Base-by-base conservation (phyloP, 2,113 vertebrate species). In the Tychaedon coryphoeus region DNA sequence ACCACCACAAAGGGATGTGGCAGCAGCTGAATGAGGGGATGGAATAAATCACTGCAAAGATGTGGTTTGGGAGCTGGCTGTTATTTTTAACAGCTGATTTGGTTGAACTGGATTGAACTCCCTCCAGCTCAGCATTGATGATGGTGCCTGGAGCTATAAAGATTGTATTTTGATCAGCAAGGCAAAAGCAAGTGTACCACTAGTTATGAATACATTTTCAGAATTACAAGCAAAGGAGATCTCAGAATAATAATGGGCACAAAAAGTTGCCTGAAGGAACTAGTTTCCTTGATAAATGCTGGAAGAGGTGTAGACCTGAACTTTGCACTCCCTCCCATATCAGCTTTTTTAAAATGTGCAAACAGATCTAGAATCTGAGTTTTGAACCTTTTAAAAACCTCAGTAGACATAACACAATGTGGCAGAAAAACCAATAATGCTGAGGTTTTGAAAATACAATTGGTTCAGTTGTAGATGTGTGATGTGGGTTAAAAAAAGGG, bases 91-190 rank as follows among this genome's bases (percentile, higher is more conserved):
- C 86, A 90, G 83, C 51, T 19, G 4, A 48, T 94, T 95, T 93
- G 19, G 47, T 86, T 93, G 88, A 92, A 82, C 90, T 93, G 86
- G 58, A n/a, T 90, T 97, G 94, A 91, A 94, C 72, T 96, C 83
- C 75, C 64, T 93, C 69, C 92, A 94, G 86, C 86, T 77, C 56
- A 70, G 72, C 88, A 92, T 83, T 96, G 94, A 67, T 94, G 96
- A 88, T 56, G 61, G 45, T 90, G 92, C 95, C 94, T 95, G 45
- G 45, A 96, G 95, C 88, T 86, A 93, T 86, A 81, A 92, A 88
- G 90, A 88, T 47, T 96, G 67, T 86, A 64, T 96, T 96, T 96
- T 97, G 95, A 97, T 96, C 96, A 96, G 88, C 75, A 92, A 94
- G 90, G 94, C 78, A 95, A 91, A 94, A 96, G 66, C 75, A 90